Base-by-base conservation (phyloP, 2,113 vertebrate genomes). In the Monarcha castaneiventris region DNA sequence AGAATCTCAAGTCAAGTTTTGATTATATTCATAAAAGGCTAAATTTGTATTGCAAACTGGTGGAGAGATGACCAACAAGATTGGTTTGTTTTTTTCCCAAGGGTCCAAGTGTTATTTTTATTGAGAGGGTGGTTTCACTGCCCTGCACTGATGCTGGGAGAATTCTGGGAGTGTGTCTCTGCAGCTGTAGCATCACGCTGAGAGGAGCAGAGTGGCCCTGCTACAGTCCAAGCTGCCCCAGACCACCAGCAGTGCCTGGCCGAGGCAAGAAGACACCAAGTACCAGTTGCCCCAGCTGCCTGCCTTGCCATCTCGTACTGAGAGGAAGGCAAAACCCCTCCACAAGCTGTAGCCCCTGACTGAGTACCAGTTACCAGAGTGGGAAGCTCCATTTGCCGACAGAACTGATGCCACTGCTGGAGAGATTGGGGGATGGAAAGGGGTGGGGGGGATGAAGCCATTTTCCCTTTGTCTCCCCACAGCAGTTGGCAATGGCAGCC, bases 211-310 rank as follows among this genome's bases (percentile, higher is more conserved):
- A 49, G 44, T 13, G 20, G 23, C 26, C 43, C 35, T 21, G 25
- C 35, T 43, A 35, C 43, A 13, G 43, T 4, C 16, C 1, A 0
- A 14, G 44, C 8, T 0, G 1, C 30, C 19, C 26, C 43, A 66
- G 61, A 13, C 30, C 20, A n/a, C 5, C 0, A 0, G 8, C 35
- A 49, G 30, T 13, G 2, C 25, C 43, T 1, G 8, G 30, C 23
- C 0, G 0, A 41, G 35, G 25, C 43, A 58, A 35, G 43, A 13
- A 20, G 13, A 35, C 35, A 35, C 13, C 43, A 20, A 7, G 35
- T 4, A 20, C 5, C 8, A 20, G 35, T 13, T 26, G 20, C 13
- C 43, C 35, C 25, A 49, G 16, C 29, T 67, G 29, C 25, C 30
- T 43, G 16, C 20, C 21, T 17, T 58, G 30, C 25, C 19, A 30